Evolutionary conservation across 2,113 vertebrate species (phyloP), one percentile per base, ranked within the genome.

Genomic region (Zootoca vivipara): DNA sequence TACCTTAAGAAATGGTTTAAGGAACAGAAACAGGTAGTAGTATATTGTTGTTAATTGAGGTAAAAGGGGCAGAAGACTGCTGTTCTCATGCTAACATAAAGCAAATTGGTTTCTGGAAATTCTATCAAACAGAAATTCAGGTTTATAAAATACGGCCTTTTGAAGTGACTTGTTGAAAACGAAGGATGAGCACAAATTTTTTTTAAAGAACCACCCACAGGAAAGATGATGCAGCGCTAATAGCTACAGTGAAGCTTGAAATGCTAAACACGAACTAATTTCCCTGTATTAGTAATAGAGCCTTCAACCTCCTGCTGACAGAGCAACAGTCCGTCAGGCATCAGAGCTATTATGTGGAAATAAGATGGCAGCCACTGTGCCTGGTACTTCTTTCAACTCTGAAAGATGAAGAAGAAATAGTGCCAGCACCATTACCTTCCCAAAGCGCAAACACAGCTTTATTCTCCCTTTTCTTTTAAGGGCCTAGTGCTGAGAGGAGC

Each of bases 101-200:
- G n/a, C 82, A 18, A 24, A 75, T 28, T 30, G n/a, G 64, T 89
- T 42, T 75, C 85, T 0, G 5, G 82, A 89, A 93, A 87, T n/a
- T 52, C 35, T 67, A 33, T 35, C 56, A 87, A 81, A 81, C 28
- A 24, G 4, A 16, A 10, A 56, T 30, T n/a, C 42, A 22, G 24
- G 15, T 79, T 77, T 22, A 77, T 74, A 89, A 90, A 78, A 70
- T 85, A 88, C 30, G 58, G 4, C 90, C 83, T 65, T 78, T 40
- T 84, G 1, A 73, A 83, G 69, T 88, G 89, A 10, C 13, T 69
- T 78, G 58, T 69, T 86, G 65, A 69, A 69, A 78, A 33, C 2
- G 9, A n/a, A 28, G 40, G 30, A 52, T 1, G 1, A n/a, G 12
- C 28, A 65, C 33, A 46, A 46, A 24, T 69, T 33, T 46, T 46